Evolutionary conservation across 1,140 invertebrate genomes (phyloP).

Genomic region (Mizuhopecten yessoensis): DNA sequence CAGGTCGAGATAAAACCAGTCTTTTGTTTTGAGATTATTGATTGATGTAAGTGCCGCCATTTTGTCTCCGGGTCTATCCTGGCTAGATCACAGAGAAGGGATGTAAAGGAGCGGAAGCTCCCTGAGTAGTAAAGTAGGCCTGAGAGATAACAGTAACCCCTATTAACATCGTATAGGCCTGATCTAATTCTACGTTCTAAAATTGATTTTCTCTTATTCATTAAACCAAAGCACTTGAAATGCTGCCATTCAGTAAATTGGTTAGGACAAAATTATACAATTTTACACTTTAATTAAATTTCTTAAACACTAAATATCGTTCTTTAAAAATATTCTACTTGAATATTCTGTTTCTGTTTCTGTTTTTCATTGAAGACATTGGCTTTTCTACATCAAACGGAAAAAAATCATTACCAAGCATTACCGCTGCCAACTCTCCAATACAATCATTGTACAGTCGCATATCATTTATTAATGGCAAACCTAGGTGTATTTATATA

Average conservation of each 20-base stretch:
- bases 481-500: background rate
- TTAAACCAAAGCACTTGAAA: background rate
- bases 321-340: background rate
- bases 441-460: background rate
- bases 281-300: background rate
- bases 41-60: slow-evolving; percentile 1
- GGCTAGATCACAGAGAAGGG: background rate
- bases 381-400: background rate
- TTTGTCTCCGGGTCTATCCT: background rate
- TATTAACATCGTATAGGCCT: background rate
- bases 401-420: background rate
- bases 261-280: background rate
- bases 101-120: background rate
- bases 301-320: background rate
- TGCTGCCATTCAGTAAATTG: background rate
- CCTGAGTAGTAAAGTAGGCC: background rate
- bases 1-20: slow-evolving; percentile 3
- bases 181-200: background rate
- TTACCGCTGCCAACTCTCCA: background rate
- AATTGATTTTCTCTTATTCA: slow-evolving; percentile 17
- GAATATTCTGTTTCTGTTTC: background rate
- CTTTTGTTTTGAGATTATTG: slow-evolving; percentile 19
- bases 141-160: background rate
- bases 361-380: background rate
- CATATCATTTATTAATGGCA: background rate